Percentiles rank a stretch among this genome's conserved stretches.
Conservation (phyloP, 2,888 invertebrate genomes). For the Limnephilus rhombicus region DNA sequence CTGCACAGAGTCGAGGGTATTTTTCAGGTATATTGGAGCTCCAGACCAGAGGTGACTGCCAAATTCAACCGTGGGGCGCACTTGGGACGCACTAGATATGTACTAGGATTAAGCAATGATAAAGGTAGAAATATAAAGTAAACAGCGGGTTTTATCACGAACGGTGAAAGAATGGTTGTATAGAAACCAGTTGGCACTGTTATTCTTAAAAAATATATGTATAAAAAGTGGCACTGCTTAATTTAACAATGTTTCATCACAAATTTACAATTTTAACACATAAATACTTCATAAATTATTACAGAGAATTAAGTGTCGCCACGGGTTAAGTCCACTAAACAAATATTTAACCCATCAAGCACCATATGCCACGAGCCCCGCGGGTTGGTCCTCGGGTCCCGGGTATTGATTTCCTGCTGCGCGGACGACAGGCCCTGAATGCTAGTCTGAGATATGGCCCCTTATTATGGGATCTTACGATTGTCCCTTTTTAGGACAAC, state of each 20-base stretch:
- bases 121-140: no score
- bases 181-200: neutral
- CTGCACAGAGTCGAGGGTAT: no score
- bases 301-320: neutral
- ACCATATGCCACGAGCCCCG: neutral
- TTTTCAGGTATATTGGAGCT: no score
- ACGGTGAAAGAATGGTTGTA: neutral
- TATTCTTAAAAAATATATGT: neutral
- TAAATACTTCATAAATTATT: neutral
- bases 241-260: no score
- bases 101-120: no score
- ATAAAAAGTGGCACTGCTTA: no score
- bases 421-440: conserved; percentile 59
- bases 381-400: conserved; percentile 34
- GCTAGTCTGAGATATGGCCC: conserved; percentile 12
- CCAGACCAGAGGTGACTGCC: no score
- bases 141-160: no score
- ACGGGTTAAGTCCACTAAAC: neutral
- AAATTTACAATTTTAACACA: neutral
- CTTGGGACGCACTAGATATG: no score
- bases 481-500: conserved; percentile 4
- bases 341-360: neutral
- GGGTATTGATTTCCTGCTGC: conserved; percentile 64
- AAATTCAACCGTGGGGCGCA: no score
- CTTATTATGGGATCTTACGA: neutral